Evolutionary conservation across 2,113 vertebrate genomes (phyloP), one percentile per base, ranked within the genome.

Genomic region (Triplophysa dalaica): DNA sequence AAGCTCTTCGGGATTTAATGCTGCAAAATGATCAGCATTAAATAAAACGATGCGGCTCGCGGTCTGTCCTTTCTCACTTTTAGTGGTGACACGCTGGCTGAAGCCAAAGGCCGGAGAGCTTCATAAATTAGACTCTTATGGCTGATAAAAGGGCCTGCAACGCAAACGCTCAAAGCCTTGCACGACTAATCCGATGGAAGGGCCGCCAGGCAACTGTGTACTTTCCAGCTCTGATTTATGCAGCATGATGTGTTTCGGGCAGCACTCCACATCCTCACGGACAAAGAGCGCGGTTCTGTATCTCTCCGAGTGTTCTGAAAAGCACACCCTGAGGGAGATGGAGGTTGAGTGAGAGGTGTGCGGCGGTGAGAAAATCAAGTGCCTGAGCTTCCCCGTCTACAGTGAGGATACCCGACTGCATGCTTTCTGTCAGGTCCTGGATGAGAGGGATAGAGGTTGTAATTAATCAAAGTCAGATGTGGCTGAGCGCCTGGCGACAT

Each of bases 381-480:
- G 54, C 24, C 9, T 9, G 50, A 60, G 73, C 67, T 75, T 60
- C 70, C 56, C 69, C 60, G 48, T 76, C 60, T 62, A 26, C 12
- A 38, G 74, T 89, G 86, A 85, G 90, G 87, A 85, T 86, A 82
- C 79, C 86, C 84, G 87, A 29, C 48, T 62, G 86, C 86, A 83
- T 81, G 93, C 94, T 94, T 93, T 93, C 94, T 94, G 95, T 95
- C 95, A 96, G 93, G 92, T 90, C 91, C 91, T 92, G 92, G 89
- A 91, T 94, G 93, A 93, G 80, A 91, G 93, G 93, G 95, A 95
- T 94, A 92, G 93, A 91, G 93, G 93, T 89, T 92, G 93, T 93
- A 96, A 98, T 98, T 98, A 97, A 98, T 98, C 96, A 98, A 97
- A 97, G 96, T 98, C 96, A 98, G 95, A 95, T 94, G 94, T 95